Evolutionary conservation across 2,797 vertebrate genomes (phyloP).

Genomic region (Onychomys arenicola): DNA sequence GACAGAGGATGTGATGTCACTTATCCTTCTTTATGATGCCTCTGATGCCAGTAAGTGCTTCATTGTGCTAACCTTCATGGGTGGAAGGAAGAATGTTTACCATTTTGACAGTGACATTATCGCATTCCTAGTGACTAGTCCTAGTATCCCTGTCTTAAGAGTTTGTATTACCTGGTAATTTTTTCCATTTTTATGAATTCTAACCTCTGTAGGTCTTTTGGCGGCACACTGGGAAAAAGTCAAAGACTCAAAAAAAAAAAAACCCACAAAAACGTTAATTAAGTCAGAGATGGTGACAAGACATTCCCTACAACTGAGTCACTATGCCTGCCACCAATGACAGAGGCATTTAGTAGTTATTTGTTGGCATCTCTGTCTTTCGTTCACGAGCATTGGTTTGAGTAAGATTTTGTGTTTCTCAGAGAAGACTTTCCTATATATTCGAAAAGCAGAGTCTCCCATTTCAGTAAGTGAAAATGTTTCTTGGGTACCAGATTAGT

Average conservation of each 20-base stretch:
- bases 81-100: neutral
- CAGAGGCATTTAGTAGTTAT: neutral
- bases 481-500: neutral
- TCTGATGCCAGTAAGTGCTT: neutral
- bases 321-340: rapidly evolving
- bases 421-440: neutral
- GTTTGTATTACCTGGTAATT: neutral
- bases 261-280: neutral
- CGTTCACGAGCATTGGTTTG: neutral
- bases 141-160: neutral
- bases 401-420: neutral
- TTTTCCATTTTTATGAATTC: neutral
- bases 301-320: neutral
- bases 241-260: constrained; percentile 7
- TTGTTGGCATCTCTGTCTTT: neutral
- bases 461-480: neutral
- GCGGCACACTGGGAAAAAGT: neutral
- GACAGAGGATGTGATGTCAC: neutral
- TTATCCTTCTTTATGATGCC: neutral
- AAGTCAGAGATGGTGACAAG: neutral
- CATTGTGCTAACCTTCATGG: neutral
- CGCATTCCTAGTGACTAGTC: neutral
- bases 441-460: neutral
- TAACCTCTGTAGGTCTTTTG: neutral
- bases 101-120: neutral